A percentile compares a stretch with the other conserved stretches of the same genome.
These are phyloP conservation scores for Poecilia latipinna DNA, from an alignment of 2,113 vertebrate genomes.

Conservation along the genomic window DNA sequence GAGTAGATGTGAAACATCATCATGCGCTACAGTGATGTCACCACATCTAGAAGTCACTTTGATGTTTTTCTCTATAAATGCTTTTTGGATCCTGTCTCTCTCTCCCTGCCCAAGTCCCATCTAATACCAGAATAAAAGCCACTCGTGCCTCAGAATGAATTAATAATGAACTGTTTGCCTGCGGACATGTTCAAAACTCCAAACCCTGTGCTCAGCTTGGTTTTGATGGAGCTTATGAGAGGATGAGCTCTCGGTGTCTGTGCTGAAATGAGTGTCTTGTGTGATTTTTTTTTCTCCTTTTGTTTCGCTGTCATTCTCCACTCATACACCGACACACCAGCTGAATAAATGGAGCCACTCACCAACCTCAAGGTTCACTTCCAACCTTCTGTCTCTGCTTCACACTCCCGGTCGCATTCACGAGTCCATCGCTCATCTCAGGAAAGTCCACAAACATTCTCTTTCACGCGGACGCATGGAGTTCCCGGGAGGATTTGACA, in stretches of 20 bases:
- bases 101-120: neutral
- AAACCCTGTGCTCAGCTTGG: neutral
- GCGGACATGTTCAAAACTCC: neutral
- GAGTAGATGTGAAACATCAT: neutral
- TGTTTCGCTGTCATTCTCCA: constrained; percentile 32
- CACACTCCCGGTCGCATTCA: neutral
- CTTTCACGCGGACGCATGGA: constrained; percentile 3
- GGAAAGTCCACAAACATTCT: constrained; percentile 5
- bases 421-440: constrained; percentile 35
- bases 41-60: neutral
- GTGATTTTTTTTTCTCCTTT: constrained; percentile 2
- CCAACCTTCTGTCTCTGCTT: constrained; percentile 13
- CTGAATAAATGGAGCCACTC: constrained; percentile 46
- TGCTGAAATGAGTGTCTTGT: neutral
- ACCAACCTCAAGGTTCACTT: constrained; percentile 2
- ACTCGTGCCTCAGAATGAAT: neutral
- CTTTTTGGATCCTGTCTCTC: neutral
- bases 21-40: neutral
- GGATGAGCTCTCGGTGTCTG: neutral
- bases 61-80: neutral
- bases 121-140: neutral
- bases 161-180: neutral
- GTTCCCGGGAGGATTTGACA: constrained; percentile 27
- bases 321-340: constrained; percentile 37
- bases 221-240: neutral